Base-by-base conservation (phyloP, 1,140 invertebrate genomes). In the Eriosoma lanigerum region DNA sequence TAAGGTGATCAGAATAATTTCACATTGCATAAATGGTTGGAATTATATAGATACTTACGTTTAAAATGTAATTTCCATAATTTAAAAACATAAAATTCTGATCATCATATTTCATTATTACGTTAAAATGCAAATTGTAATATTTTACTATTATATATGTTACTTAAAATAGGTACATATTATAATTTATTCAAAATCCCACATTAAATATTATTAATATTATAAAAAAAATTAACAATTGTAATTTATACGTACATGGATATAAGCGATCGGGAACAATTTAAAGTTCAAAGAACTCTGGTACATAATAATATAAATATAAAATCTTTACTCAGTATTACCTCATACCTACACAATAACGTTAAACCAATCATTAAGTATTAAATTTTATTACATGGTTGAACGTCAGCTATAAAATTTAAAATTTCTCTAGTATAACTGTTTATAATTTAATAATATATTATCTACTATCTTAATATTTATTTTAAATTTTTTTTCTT, bases 301-400 rank as follows among this genome's bases (percentile, higher is more conserved):
- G n/a, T 24, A 44, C 4, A 66, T 62, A 29, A 62, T 24, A 38
- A 66, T 44, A 44, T n/a, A 32, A 66, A 66, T 66, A 9, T 44
- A 66, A 38, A 38, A 66, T 66, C 62, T 38, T 64, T 38, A 64
- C 8, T 38, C 29, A 32, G 19, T 62, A 62, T 62, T 62, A 29
- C 26, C 19, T 29, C 17, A 62, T 32, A n/a, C 29, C 17, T 64
- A 19, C 10, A 3, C 10, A 29, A 32, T 29, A 29, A 32, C 32
- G 17, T 2, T 64, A 10, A n/a, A 29, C 26, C 4, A 64, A 29
- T 29, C 29, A n/a, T n/a, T n/a, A n/a, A n/a, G n/a, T n/a, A n/a
- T n/a, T n/a, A n/a, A n/a, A n/a, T n/a, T n/a, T n/a, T 17, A 64
- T 64, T 64, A 64, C 29, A 19, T 15, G 19, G 10, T 64, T 64